Evolutionary conservation across 2,113 vertebrate genomes (phyloP), one percentile per base, ranked within the genome.

Genomic region (Colaptes auratus): DNA sequence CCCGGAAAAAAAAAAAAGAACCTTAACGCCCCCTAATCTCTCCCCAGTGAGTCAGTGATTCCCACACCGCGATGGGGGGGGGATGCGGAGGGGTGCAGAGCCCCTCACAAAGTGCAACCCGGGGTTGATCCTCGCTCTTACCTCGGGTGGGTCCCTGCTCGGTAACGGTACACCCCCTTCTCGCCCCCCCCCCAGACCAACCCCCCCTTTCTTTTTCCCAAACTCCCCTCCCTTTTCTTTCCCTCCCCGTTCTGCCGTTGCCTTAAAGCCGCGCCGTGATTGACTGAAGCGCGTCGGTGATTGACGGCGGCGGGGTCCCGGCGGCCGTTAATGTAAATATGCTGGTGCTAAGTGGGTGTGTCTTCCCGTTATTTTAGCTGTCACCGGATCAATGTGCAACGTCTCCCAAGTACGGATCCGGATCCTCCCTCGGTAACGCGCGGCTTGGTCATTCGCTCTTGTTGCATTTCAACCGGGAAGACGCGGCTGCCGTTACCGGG

Each of bases 281-380:
- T 97, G 96, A 95, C 96, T 94, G 77, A 96, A 93, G 94, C 95
- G 79, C 93, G 63, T 58, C 56, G 42, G 78, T 92, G 92, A 71
- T 96, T 96, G 95, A 94, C 95, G 94, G 90, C 81, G 58, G 87
- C 50, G 64, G 85, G 92, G 91, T 96, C 96, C 95, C 82, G 97
- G 87, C 90, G 94, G 94, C 97, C 95, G 98, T 97, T 97, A 97
- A 97, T 98, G 96, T 90, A 91, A 93, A 96, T 90, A 90, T 91
- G 96, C 95, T 35, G 95, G 89, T 88, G 96, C 96, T 97, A 97
- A 98, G 98, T 98, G 98, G 98, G 98, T 98, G 98, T 98, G 98
- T 98, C 97, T 98, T 98, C 96, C 98, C 97, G 92, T 98, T 98
- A 98, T 98, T 97, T 97, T 98, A 97, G 97, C 98, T 98, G 98